phyloP scores from a whole-genome alignment of 2,797 vertebrate species.

The Dermochelys coriacea region DNA sequence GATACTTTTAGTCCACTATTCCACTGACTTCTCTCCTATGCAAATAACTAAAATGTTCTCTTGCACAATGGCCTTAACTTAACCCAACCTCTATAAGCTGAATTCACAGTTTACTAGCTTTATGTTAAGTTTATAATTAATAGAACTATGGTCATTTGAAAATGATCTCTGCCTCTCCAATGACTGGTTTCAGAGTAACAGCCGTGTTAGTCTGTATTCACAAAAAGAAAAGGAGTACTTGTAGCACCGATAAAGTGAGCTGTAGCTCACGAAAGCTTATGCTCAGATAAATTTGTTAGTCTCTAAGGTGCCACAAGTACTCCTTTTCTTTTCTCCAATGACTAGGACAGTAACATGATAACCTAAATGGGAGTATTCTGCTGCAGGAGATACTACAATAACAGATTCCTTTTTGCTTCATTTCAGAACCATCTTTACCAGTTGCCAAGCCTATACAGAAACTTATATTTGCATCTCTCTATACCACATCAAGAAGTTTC shows the following conservation, averaged over 20 bases:
- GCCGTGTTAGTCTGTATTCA: too few species aligned
- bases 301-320: too few species aligned
- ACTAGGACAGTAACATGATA: not conserved
- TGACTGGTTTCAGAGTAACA: too few species aligned
- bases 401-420: not conserved
- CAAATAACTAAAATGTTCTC: not conserved
- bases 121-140: slow-evolving; percentile 6
- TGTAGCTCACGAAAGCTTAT: too few species aligned
- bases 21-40: not conserved
- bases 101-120: not conserved
- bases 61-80: not conserved
- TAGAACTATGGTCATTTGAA: not conserved
- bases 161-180: slow-evolving; percentile 5
- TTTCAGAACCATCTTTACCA: not conserved
- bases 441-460: not conserved
- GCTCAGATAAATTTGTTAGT: too few species aligned
- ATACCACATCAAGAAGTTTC: not conserved
- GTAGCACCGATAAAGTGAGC: too few species aligned
- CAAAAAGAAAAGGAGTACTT: too few species aligned
- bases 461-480: not conserved
- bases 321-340: too few species aligned
- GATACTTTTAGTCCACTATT: not conserved
- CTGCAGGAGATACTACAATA: not conserved
- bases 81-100: not conserved
- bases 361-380: not conserved